Base-by-base conservation (phyloP, 2,797 vertebrate species). In the Spinus pinus region DNA sequence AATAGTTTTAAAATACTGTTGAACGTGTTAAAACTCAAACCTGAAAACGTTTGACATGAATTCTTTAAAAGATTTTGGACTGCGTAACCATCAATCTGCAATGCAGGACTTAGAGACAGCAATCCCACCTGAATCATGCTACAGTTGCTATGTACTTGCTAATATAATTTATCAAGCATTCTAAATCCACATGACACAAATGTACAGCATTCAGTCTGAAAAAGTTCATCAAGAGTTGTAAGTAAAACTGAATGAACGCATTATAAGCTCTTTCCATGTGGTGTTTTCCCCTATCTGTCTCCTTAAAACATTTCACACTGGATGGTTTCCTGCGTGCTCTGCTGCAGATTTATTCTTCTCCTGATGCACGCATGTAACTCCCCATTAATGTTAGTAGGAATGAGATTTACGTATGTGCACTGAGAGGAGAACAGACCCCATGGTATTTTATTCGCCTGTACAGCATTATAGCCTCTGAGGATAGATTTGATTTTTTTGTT, bases 401-500 rank as follows among this genome's bases (percentile, higher is more conserved):
- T 90, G 82, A 97, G 97, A 97, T 97, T 95, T 97, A 97, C 96
- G 82, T 96, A 73, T 72, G 91, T 88, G 90, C 92, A 90, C 86
- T 86, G 81, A 93, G 70, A 95, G 50, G 44, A 96, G 82, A 97
- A 94, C 89, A 95, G 96, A 97, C 90, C 62, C 79, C 79, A 93
- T 95, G 83, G 83, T 93, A 96, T 97, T 97, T 98, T 96, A 92
- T 95, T 95, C 8, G 1, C 94, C 95, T 95, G 65, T 96, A 85
- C 54, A 97, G 57, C 78, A 85, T 97, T 95, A 94, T 95, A 90
- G 95, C 82, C 96, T 97, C 94, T 95, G 84, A 96, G 88, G 80
- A 95, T 94, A 79, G 88, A 94, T 97, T 97, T 94, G 81, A 91
- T 93, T 93, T 94, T 96, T 94, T 96, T 97, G 95, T 97, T 96